Conservation (phyloP, 2,113 vertebrate genomes). For the Tachuris rubrigastra region DNA sequence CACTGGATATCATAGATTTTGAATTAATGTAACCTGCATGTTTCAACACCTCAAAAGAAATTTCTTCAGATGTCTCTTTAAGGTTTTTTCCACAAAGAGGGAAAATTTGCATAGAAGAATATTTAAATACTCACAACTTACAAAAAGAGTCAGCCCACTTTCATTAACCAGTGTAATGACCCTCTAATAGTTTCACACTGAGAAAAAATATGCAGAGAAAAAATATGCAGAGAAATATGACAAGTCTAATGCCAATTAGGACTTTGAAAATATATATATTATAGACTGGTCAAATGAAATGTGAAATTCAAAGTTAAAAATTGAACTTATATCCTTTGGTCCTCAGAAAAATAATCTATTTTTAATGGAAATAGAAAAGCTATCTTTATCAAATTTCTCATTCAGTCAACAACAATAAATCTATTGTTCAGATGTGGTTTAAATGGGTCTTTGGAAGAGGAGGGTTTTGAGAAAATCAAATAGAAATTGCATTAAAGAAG, state of each 20-base stretch:
- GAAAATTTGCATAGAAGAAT: not conserved
- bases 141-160: not conserved
- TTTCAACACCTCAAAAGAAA: not conserved
- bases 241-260: not conserved
- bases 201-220: not conserved
- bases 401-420: slow-evolving; percentile 23
- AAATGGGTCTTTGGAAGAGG: slow-evolving; percentile 18
- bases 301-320: slow-evolving; percentile 16
- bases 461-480: slow-evolving; percentile 4
- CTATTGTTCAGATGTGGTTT: slow-evolving; percentile 1
- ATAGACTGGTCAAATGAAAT: not conserved
- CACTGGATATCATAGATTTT: slow-evolving; percentile 10
- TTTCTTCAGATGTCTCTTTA: not conserved
- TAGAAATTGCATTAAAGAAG: slow-evolving; percentile 23
- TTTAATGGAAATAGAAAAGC: slow-evolving; percentile 16
- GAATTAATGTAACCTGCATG: slow-evolving; percentile 38
- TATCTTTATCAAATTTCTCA: slow-evolving; percentile 17
- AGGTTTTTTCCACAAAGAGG: not conserved
- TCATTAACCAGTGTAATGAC: slow-evolving; percentile 10
- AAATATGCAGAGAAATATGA: slow-evolving; percentile 10
- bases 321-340: not conserved
- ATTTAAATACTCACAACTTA: not conserved
- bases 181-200: not conserved
- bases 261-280: not conserved
- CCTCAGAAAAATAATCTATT: slow-evolving; percentile 11